Conservation (phyloP, 2,797 vertebrate species). For the Otus scops region DNA sequence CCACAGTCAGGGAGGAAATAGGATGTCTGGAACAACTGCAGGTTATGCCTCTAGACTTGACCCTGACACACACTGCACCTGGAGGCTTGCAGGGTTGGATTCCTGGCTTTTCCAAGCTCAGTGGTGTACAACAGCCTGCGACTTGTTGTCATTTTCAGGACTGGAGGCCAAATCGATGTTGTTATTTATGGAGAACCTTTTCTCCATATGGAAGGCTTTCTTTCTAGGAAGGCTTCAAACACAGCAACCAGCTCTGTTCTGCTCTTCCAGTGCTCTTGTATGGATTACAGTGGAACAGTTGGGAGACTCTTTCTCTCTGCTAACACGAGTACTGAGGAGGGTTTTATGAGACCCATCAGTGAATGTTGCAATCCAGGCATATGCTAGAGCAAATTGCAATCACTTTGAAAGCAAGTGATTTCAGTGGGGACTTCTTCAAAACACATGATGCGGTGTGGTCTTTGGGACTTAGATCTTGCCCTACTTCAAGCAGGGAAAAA, state of each 20-base stretch:
- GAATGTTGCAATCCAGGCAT: background rate
- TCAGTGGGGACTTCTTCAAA: constrained; percentile 1
- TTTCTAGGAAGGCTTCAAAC: background rate
- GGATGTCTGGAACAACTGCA: background rate
- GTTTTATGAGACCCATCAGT: background rate
- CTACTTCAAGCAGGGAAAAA: background rate
- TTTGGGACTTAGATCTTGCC: background rate
- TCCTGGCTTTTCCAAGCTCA: background rate
- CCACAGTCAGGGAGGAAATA: background rate
- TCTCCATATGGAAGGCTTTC: background rate
- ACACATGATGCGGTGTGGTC: background rate
- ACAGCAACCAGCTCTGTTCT: background rate
- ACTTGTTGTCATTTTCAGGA: background rate
- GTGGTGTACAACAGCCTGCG: background rate
- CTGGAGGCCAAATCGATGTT: background rate
- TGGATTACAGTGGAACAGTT: background rate
- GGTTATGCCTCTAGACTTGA: background rate
- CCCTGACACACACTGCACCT: background rate
- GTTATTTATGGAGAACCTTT: background rate
- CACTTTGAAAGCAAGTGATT: background rate
- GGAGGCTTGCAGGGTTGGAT: background rate
- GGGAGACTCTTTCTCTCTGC: background rate
- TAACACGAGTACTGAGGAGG: background rate
- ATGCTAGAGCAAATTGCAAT: background rate
- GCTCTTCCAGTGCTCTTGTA: background rate